Evolutionary conservation across 1,140 invertebrate genomes (phyloP).

Genomic region (Eupeodes corollae): DNA sequence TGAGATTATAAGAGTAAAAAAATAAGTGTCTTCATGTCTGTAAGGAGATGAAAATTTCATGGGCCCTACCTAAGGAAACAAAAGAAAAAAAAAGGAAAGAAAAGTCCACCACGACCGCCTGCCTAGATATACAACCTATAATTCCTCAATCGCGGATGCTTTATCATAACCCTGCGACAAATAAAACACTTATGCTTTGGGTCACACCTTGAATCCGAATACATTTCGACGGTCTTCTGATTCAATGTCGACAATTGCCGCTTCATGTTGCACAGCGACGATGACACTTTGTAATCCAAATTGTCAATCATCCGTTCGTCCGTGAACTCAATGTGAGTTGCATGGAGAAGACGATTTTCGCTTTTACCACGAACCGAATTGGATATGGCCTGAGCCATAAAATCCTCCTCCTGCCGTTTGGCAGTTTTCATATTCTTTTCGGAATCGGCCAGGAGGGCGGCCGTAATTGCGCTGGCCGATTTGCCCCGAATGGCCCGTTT

Average conservation of each 20-base stretch:
- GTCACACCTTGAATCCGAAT: slow-evolving; percentile 36
- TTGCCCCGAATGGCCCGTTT: slow-evolving; percentile 51
- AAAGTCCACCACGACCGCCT: neutral
- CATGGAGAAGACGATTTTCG: slow-evolving; percentile 17
- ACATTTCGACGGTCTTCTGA: slow-evolving; percentile 31
- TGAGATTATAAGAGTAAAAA: neutral
- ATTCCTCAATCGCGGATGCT: slow-evolving; percentile 33
- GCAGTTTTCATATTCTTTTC: slow-evolving; percentile 44
- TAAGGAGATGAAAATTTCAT: neutral
- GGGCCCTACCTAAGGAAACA: neutral
- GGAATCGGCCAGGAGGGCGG: slow-evolving; percentile 48
- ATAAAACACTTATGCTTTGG: slow-evolving; percentile 35
- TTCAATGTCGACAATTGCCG: slow-evolving; percentile 31
- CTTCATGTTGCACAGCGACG: slow-evolving; percentile 33
- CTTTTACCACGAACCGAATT: slow-evolving; percentile 23
- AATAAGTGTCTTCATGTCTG: neutral
- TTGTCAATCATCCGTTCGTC: slow-evolving; percentile 33
- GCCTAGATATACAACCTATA: slow-evolving; percentile 24
- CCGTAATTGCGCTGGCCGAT: slow-evolving; percentile 60
- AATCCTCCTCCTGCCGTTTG: slow-evolving; percentile 29
- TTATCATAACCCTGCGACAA: slow-evolving; percentile 32
- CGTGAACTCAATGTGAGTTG: slow-evolving; percentile 29
- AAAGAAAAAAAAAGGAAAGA: too few relatives aligned
- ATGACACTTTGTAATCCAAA: slow-evolving; percentile 32
- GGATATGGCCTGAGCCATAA: slow-evolving; percentile 21